Conservation (phyloP, 2,113 vertebrate species). For the Bufo gargarizans region DNA sequence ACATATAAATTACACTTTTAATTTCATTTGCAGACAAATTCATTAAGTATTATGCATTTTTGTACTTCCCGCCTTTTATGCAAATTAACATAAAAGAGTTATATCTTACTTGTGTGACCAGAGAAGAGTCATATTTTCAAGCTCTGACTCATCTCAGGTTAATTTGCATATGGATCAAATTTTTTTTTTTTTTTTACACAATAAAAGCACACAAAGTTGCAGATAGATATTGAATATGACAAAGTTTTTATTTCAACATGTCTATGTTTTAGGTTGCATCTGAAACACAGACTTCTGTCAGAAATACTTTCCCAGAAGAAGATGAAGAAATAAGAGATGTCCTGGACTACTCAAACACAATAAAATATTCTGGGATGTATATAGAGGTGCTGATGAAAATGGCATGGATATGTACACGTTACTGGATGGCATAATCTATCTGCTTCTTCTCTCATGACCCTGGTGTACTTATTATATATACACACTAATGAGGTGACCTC, state of each 20-base stretch:
- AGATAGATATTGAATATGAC: background rate
- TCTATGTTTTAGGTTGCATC: background rate
- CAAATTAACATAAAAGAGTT: too few relatives aligned
- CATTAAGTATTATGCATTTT: too few relatives aligned
- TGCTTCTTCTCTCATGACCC: background rate
- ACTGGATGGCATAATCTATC: background rate
- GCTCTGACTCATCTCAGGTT: too few relatives aligned
- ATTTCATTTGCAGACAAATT: too few relatives aligned
- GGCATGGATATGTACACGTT: background rate
- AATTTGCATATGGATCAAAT: too few relatives aligned
- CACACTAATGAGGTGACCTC: background rate
- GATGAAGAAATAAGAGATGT: conserved; percentile 27
- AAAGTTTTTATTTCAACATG: background rate
- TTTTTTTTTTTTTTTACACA: too few relatives aligned
- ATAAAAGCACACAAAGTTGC: too few relatives aligned
- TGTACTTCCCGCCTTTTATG: too few relatives aligned
- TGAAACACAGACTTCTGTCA: background rate
- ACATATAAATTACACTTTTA: too few relatives aligned
- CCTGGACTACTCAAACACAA: background rate
- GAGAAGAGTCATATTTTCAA: too few relatives aligned
- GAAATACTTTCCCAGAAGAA: background rate
- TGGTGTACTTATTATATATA: background rate
- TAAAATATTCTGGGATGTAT: background rate
- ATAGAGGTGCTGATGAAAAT: background rate
- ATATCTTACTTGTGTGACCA: too few relatives aligned